Percentiles rank a stretch among this genome's conserved stretches.
Evolutionary conservation across 2,113 vertebrate species (phyloP).

Genomic region (Carlito syrichta): DNA sequence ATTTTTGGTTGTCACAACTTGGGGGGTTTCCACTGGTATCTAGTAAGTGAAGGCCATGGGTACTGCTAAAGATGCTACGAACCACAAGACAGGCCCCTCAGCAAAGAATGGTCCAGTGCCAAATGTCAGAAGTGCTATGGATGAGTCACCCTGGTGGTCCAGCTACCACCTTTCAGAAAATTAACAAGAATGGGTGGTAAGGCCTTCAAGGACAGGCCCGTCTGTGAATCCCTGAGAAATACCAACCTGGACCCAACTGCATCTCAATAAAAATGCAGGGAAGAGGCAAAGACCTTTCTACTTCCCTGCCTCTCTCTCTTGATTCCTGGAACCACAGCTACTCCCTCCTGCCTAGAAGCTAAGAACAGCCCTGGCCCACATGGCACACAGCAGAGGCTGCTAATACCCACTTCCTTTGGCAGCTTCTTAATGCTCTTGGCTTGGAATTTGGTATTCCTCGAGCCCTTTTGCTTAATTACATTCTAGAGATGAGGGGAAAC

Average conservation of each 20-base stretch:
- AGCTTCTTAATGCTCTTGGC: conserved; percentile 48
- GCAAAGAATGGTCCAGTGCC: not conserved
- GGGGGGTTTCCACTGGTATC: not conserved
- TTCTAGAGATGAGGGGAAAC: conserved; percentile 36
- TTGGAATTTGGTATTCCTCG: conserved; percentile 49
- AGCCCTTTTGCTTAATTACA: conserved; percentile 42
- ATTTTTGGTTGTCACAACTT: not conserved
- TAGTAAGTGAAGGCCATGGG: not conserved
- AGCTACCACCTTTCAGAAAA: not conserved
- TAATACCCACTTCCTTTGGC: conserved; percentile 44
- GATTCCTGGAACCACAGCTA: not conserved
- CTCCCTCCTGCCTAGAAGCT: conserved; percentile 6
- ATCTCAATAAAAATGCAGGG: not conserved
- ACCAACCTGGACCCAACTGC: not conserved
- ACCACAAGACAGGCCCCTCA: not conserved
- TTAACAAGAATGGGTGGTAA: not conserved
- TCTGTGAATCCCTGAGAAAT: not conserved
- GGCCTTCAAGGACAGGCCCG: not conserved
- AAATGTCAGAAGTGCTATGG: not conserved
- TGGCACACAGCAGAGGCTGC: conserved; percentile 9
- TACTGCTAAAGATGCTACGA: not conserved
- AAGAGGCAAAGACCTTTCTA: not conserved
- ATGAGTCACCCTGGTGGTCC: not conserved
- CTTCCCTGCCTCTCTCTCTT: not conserved
- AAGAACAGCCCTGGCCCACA: not conserved